Conservation (phyloP, 2,113 vertebrate species). For the Mola mola region DNA sequence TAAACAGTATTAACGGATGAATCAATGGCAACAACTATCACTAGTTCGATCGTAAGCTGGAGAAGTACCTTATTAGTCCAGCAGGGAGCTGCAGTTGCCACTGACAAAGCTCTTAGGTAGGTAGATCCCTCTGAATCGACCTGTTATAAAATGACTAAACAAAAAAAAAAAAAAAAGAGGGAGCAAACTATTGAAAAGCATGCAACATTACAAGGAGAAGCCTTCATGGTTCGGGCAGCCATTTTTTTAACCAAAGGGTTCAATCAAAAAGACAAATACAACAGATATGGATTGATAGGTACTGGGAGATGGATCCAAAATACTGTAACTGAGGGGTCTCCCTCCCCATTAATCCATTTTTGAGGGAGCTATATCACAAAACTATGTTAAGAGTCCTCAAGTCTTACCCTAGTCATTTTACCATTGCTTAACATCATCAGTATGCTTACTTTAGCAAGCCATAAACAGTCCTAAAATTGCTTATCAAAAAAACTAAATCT, state of each 20-base stretch:
- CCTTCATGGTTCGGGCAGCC: not conserved
- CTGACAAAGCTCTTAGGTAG: slow-evolving; percentile 51
- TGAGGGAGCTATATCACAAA: slow-evolving; percentile 64
- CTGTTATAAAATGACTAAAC: slow-evolving; percentile 27
- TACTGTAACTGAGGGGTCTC: slow-evolving; percentile 31
- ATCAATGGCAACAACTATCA: slow-evolving; percentile 62
- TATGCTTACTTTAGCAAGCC: slow-evolving; percentile 62
- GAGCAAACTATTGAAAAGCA: slow-evolving; percentile 37
- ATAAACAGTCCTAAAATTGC: slow-evolving; percentile 69
- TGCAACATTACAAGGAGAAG: slow-evolving; percentile 43
- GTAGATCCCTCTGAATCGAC: slow-evolving; percentile 32
- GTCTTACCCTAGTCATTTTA: slow-evolving; percentile 62
- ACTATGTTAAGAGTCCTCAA: slow-evolving; percentile 63
- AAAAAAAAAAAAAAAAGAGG: slow-evolving; percentile 5
- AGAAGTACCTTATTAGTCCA: slow-evolving; percentile 54
- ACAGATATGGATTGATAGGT: slow-evolving; percentile 22
- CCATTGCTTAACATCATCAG: slow-evolving; percentile 61
- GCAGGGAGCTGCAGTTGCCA: slow-evolving; percentile 52
- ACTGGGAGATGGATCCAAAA: slow-evolving; percentile 50
- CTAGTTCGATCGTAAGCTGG: slow-evolving; percentile 60
- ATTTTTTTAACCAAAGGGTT: slow-evolving; percentile 11
- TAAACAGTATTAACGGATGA: slow-evolving; percentile 73
- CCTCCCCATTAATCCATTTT: slow-evolving; percentile 44
- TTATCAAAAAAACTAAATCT: slow-evolving; percentile 57
- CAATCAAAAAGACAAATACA: slow-evolving; percentile 14